Percentiles rank a stretch among this genome's conserved stretches.
Conservation (phyloP, 1,140 invertebrate species). For the Bombus affinis region DNA sequence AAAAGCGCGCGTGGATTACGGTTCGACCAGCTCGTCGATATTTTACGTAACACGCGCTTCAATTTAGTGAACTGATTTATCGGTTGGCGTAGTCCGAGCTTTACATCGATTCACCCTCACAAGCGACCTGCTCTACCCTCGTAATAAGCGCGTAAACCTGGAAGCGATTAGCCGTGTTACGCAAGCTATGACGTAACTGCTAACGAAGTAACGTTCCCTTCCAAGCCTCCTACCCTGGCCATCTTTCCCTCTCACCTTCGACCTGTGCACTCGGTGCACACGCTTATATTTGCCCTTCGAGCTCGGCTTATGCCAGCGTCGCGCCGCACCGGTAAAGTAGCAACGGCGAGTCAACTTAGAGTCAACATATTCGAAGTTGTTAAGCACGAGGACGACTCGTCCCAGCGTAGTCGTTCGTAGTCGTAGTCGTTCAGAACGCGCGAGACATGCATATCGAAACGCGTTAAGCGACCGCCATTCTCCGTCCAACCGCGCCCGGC, state of each 20-base stretch:
- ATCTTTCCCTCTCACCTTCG: background rate
- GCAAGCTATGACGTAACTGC: constrained; percentile 54
- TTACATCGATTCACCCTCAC: constrained; percentile 43
- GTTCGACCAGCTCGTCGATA: constrained; percentile 9
- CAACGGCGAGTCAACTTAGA: constrained; percentile 39
- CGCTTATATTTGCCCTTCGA: constrained; percentile 45
- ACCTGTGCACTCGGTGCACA: background rate
- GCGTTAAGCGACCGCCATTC: background rate
- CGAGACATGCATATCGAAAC: constrained; percentile 27
- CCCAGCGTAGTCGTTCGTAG: background rate
- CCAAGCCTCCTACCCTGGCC: background rate
- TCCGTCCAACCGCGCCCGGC: background rate
- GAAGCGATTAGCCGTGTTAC: constrained; percentile 60
- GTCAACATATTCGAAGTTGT: constrained; percentile 62
- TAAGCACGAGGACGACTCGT: constrained; percentile 26
- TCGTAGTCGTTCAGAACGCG: background rate
- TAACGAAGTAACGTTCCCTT: constrained; percentile 56
- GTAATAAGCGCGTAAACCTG: constrained; percentile 56
- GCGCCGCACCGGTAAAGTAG: background rate
- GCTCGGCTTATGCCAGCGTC: constrained; percentile 34
- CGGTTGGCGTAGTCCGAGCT: constrained; percentile 37
- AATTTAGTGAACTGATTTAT: constrained; percentile 57
- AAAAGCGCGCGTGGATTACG: constrained; percentile 52
- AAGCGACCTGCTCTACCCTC: constrained; percentile 11
- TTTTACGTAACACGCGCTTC: constrained; percentile 56